These are phyloP conservation scores for Chionis minor DNA, from an alignment of 2,113 vertebrate genomes.

Conservation along the genomic window DNA sequence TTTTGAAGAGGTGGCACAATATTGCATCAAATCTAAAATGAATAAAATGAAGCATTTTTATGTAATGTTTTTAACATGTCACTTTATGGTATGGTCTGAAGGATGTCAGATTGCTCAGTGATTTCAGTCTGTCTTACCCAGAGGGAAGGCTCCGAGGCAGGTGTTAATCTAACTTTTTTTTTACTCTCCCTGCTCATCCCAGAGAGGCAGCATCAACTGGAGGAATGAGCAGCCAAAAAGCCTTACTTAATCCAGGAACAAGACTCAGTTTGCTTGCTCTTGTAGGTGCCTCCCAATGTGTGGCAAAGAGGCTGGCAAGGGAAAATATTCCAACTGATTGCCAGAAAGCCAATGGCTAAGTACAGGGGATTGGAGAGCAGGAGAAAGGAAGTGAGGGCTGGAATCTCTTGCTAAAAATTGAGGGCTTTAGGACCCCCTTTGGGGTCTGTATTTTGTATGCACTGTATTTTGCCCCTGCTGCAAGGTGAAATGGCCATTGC, in stretches of 20 bases:
- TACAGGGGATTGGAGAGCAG: not conserved
- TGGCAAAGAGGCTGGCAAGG: not conserved
- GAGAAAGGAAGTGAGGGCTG: not conserved
- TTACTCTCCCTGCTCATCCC: not conserved
- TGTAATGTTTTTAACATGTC: not conserved
- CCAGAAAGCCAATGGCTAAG: not conserved
- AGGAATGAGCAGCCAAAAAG: not conserved
- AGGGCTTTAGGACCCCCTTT: not conserved
- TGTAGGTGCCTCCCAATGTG: not conserved
- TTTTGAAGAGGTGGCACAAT: not conserved
- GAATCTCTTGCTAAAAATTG: not conserved
- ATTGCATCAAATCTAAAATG: not conserved
- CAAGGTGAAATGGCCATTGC: not conserved
- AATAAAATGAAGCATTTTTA: not conserved
- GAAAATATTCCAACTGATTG: not conserved
- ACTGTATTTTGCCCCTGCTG: not conserved
- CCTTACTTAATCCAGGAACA: not conserved
- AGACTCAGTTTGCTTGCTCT: not conserved
- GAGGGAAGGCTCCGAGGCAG: not conserved
- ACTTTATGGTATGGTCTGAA: not conserved
- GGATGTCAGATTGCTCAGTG: not conserved
- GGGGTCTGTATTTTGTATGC: not conserved
- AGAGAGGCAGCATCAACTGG: not conserved
- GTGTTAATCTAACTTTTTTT: not conserved
- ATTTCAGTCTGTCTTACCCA: not conserved